Percentiles rank a stretch among this genome's conserved stretches.
Evolutionary conservation across 2,113 vertebrate species (phyloP).

Genomic region (Gadus macrocephalus): DNA sequence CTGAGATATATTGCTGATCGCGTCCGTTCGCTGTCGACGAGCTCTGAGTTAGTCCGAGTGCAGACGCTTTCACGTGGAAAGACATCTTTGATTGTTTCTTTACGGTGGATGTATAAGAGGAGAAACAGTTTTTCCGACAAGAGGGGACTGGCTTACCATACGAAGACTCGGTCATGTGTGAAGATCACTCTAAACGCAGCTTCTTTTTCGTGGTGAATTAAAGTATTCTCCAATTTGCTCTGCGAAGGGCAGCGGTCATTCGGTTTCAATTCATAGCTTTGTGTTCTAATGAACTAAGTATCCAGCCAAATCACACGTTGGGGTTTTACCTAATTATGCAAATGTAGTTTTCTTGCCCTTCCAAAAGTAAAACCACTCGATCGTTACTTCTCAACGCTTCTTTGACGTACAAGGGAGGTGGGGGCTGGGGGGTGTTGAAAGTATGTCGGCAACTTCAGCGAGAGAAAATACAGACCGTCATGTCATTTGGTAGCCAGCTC

Average conservation of each 20-base stretch:
- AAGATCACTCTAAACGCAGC: too few relatives aligned
- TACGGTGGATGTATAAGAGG: conserved; percentile 14
- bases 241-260: background rate
- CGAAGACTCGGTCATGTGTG: conserved; percentile 11
- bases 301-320: too few relatives aligned
- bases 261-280: too few relatives aligned
- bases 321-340: too few relatives aligned
- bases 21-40: conserved; percentile 24
- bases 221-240: conserved; percentile 12
- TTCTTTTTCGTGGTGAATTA: too few relatives aligned
- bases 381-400: background rate
- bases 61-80: conserved; percentile 30
- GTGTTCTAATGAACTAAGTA: too few relatives aligned
- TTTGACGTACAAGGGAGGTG: background rate
- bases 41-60: conserved; percentile 26
- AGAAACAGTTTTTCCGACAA: conserved; percentile 26
- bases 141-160: conserved; percentile 36
- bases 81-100: conserved; percentile 29
- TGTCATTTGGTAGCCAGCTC: background rate
- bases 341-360: too few relatives aligned
- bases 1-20: conserved; percentile 26
- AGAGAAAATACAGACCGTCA: conserved; percentile 12
- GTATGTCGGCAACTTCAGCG: background rate
- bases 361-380: too few relatives aligned
- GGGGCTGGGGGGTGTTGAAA: background rate